A percentile compares a stretch with the other conserved stretches of the same genome.
These are phyloP conservation scores for Drosophila mayaguana DNA, from an alignment of 2,888 invertebrate species.

Conservation along the genomic window DNA sequence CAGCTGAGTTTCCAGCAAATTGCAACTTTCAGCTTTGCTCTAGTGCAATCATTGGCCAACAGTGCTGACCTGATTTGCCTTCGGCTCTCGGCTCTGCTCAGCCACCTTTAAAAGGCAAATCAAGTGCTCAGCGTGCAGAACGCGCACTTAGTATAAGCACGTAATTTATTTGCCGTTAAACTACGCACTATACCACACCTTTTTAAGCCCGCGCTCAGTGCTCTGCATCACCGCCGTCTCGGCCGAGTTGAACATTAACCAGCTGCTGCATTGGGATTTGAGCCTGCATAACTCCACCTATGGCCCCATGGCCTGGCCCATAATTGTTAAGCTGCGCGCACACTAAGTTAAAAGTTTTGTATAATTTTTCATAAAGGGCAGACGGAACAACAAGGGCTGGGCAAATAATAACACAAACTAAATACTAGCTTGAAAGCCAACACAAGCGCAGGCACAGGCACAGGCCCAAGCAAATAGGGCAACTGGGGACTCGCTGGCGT, in stretches of 20 bases:
- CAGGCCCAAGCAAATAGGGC: constrained; percentile 44
- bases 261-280: constrained; percentile 5
- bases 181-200: background rate
- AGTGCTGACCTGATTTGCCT: constrained; percentile 26
- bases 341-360: constrained; percentile 78
- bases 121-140: constrained; percentile 38
- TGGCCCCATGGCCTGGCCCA: constrained; percentile 55
- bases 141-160: constrained; percentile 3
- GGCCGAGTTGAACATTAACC: constrained; percentile 12
- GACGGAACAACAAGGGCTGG: background rate
- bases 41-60: constrained; percentile 39
- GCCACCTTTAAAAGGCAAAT: constrained; percentile 32
- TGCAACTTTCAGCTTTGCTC: background rate
- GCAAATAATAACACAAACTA: constrained; percentile 49
- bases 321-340: constrained; percentile 64
- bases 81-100: background rate
- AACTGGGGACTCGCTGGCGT: constrained; percentile 66
- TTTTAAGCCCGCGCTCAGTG: too few species aligned
- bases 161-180: constrained; percentile 59
- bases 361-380: constrained; percentile 71
- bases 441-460: constrained; percentile 18
- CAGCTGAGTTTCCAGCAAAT: background rate
- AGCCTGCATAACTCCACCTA: constrained; percentile 2
- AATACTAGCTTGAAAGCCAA: constrained; percentile 42
- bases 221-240: background rate